Base-by-base conservation (phyloP, 2,888 invertebrate species). In the Syrphus vitripennis region DNA sequence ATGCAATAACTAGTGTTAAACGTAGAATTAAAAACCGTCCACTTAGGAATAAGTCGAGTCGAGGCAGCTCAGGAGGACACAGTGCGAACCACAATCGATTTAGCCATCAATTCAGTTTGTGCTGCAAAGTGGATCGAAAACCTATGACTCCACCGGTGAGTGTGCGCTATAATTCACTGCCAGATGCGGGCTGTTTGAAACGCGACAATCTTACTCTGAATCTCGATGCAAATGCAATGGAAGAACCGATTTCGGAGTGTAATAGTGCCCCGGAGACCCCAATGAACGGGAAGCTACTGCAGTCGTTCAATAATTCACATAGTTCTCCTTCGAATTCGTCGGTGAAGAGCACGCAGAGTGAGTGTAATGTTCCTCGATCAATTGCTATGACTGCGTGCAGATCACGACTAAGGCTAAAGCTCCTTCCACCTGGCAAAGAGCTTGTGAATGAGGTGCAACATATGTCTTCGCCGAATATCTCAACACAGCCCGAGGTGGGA, bases 381-480 rank as follows among this genome's bases (percentile, higher is more conserved):
- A 92, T 92, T 50, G 92, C 92, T 0, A 91, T 92, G 9, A 91
- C 92, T 3, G 92, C 92, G 14, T 93, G 93, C 59, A 90, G 92
- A 5, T 93, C 93, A 2, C 89, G 93, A 3, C 83, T 93, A 74
- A 90, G 92, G 1, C 88, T 92, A 10, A 92, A 92, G 83, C 87
- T 93, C 0, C 89, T 91, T 86, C 93, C 93, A 7, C 93, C 92
- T 0, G 91, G 91, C 0, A 91, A 91, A 69, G 90, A 91, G 74
- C 14, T 90, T 71, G 89, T 90, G 0, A 88, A 82, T 40, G 82
- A 48, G 21, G 63, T 70, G 1, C 92, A 92, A 88, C 92, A 92
- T 78, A 91, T 91, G 89, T 93, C 92, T 4, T 92, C 92, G 45
- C 92, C 92, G 19, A 92, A 92, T 88, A 92, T 92, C 88, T 90